phyloP scores from a whole-genome alignment of 2,797 vertebrate species.

The Dryobates pubescens region DNA sequence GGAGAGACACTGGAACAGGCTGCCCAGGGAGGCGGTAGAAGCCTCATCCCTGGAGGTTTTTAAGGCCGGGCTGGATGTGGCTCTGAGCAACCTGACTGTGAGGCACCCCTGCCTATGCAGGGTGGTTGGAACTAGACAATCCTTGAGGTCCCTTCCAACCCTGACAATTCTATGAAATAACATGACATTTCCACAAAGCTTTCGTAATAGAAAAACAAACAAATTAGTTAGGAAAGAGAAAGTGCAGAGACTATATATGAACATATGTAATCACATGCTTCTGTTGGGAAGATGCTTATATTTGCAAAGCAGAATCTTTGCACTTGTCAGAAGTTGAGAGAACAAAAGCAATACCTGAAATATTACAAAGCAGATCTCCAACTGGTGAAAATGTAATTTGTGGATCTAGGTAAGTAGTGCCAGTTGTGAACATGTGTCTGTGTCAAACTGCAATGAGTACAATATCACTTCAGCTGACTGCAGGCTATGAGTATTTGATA shows the following conservation, averaged over 20 bases:
- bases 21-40: too few relatives aligned
- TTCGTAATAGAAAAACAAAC: not conserved
- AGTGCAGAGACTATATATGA: not conserved
- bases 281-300: not conserved
- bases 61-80: too few relatives aligned
- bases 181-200: not conserved
- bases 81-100: too few relatives aligned
- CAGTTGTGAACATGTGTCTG: not conserved
- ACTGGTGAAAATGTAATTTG: not conserved
- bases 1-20: too few relatives aligned
- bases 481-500: not conserved
- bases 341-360: not conserved
- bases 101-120: too few relatives aligned
- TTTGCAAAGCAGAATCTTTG: not conserved
- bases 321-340: not conserved
- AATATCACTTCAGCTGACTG: not conserved
- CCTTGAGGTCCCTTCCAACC: too few relatives aligned
- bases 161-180: too few relatives aligned
- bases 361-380: not conserved
- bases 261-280: not conserved
- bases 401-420: not conserved
- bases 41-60: too few relatives aligned
- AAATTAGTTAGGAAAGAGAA: not conserved
- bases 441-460: not conserved
- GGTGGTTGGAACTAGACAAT: too few relatives aligned